Conservation (phyloP, 2,113 vertebrate species). For the Actenoides lindsayi region DNA sequence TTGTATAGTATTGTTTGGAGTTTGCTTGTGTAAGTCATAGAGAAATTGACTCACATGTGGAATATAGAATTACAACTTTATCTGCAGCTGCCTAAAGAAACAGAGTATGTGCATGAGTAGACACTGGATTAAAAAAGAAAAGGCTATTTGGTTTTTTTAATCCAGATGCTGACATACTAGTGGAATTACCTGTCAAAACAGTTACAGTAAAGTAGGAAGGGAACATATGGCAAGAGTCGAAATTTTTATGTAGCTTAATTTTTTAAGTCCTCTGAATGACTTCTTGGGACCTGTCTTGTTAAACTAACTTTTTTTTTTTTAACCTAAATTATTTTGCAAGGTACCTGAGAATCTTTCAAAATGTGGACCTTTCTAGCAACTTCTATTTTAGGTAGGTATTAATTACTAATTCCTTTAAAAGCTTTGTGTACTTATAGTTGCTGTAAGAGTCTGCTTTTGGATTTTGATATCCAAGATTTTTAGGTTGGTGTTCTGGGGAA, state of each 20-base stretch:
- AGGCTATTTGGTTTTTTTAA: neutral
- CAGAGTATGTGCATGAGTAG: neutral
- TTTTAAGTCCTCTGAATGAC: neutral
- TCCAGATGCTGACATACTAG: neutral
- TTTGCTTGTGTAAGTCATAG: neutral
- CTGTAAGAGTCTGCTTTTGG: neutral
- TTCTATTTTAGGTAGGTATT: constrained; percentile 95
- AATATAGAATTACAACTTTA: neutral
- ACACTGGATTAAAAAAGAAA: neutral
- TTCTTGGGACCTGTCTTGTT: neutral
- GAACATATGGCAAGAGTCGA: neutral
- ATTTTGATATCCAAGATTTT: neutral
- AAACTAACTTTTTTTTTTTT: neutral
- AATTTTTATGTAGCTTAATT: neutral
- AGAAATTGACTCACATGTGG: neutral
- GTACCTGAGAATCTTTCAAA: constrained; percentile 97
- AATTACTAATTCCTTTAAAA: neutral
- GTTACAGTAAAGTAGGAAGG: neutral
- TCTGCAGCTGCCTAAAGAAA: neutral
- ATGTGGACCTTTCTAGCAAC: constrained; percentile 97
- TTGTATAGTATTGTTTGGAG: neutral
- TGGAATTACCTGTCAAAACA: neutral
- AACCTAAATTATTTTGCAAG: constrained; percentile 69
- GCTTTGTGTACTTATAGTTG: neutral
- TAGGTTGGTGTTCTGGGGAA: neutral